Percentiles rank a stretch among this genome's conserved stretches.
Evolutionary conservation across 2,113 vertebrate species (phyloP).

Genomic region (Anhinga anhinga): DNA sequence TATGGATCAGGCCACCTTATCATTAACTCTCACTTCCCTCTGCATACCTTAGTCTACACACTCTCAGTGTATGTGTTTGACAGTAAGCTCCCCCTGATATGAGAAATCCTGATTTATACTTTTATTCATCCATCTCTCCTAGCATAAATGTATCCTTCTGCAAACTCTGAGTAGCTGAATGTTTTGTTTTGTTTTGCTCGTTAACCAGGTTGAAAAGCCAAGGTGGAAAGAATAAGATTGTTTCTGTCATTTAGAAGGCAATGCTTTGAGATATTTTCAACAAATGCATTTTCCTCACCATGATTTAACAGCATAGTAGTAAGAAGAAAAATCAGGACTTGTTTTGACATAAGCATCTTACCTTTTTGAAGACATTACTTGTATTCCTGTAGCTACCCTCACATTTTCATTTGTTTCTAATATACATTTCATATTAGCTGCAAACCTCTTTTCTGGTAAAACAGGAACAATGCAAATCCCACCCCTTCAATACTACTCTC

Average conservation of each 20-base stretch:
- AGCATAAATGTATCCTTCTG: neutral
- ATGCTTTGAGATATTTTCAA: neutral
- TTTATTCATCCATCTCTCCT: neutral
- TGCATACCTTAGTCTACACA: neutral
- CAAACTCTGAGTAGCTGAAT: neutral
- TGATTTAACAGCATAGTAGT: neutral
- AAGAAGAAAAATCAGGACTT: neutral
- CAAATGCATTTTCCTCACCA: neutral
- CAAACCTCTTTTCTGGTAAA: neutral
- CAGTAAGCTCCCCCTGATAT: neutral
- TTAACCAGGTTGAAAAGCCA: neutral
- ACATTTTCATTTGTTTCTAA: neutral
- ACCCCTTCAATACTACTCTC: neutral
- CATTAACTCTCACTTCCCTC: neutral
- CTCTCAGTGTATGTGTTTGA: neutral
- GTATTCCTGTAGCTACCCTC: neutral
- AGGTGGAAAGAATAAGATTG: neutral
- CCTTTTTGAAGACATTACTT: neutral
- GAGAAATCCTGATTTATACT: neutral
- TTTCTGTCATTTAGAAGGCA: neutral
- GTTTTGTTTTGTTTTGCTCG: neutral
- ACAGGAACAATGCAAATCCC: neutral
- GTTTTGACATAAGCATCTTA: neutral
- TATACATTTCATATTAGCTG: neutral
- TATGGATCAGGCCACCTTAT: neutral